Base-by-base conservation (phyloP, 2,797 vertebrate species). In the Heterohyrax brucei region DNA sequence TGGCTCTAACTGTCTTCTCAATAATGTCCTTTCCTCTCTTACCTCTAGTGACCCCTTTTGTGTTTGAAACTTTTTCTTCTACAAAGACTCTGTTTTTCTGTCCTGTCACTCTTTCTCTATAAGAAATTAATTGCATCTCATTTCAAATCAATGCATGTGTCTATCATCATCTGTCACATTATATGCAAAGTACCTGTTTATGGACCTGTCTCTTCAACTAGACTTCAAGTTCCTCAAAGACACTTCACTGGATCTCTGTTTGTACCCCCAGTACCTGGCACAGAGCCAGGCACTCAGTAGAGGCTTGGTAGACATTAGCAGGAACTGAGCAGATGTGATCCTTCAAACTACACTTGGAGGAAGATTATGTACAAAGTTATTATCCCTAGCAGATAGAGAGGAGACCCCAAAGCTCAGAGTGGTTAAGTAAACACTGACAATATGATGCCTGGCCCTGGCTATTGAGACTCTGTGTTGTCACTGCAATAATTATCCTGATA, bases 81-180 rank as follows among this genome's bases (percentile, higher is more conserved):
- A 19, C n/a, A 18, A 88, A 39, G 46, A 26, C 18, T 92, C n/a
- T 6, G 46, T 59, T 48, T 94, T 94, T 61, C 30, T 82, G 62
- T 82, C 73, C 9, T 18, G 46, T 81, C 77, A 85, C 78, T 94
- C 50, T 91, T 89, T 78, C 75, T 46, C 5, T n/a, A 1, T 46
- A 94, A 87, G 91, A 94, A 91, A 96, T 91, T 77, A 85, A 86
- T 85, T 79, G 30, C 75, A 79, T 87, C 80, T 89, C 50, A 62
- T 72, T 82, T 92, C 91, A 90, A 81, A 92, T 87, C 87, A 87
- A 10, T 19, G 28, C 48, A 10, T 61, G 14, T 85, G 44, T 87
- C 53, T 76, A 30, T 93, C 48, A 87, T 62, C 50, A 53, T 70
- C 62, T 87, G 73, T 89, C 94, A 89, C 22, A 48, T 24, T 79